phyloP scores from a whole-genome alignment of 2,113 vertebrate species.

The Cinclus cinclus region DNA sequence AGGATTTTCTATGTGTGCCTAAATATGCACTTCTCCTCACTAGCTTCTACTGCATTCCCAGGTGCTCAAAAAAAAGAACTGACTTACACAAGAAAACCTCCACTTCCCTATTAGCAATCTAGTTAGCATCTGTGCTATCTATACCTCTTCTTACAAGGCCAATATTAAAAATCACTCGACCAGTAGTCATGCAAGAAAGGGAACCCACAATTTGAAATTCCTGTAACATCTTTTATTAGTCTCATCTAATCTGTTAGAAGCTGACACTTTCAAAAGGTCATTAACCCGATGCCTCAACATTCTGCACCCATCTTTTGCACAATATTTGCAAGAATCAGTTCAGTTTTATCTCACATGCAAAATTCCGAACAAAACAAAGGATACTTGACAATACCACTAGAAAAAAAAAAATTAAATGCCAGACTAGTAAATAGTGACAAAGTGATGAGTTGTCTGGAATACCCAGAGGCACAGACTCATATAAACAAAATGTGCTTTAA shows the following conservation, averaged over 20 bases:
- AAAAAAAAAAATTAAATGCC: not conserved
- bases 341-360: not conserved
- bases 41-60: not conserved
- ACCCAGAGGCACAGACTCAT: not conserved
- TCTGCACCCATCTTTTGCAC: not conserved
- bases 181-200: not conserved
- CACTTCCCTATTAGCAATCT: not conserved
- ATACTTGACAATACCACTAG: not conserved
- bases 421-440: not conserved
- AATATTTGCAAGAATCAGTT: not conserved
- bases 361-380: not conserved
- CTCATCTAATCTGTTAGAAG: not conserved
- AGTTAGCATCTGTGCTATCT: not conserved
- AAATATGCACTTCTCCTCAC: not conserved
- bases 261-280: not conserved
- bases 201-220: not conserved
- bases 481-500: not conserved
- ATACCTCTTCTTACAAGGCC: rapidly evolving
- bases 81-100: not conserved
- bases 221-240: not conserved
- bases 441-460: not conserved
- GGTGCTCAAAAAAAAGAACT: not conserved
- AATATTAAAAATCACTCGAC: not conserved
- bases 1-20: not conserved
- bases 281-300: not conserved